Evolutionary conservation across 2,888 invertebrate species (phyloP), one percentile per base, ranked within the genome.

Genomic region (Leptinotarsa haldemani): DNA sequence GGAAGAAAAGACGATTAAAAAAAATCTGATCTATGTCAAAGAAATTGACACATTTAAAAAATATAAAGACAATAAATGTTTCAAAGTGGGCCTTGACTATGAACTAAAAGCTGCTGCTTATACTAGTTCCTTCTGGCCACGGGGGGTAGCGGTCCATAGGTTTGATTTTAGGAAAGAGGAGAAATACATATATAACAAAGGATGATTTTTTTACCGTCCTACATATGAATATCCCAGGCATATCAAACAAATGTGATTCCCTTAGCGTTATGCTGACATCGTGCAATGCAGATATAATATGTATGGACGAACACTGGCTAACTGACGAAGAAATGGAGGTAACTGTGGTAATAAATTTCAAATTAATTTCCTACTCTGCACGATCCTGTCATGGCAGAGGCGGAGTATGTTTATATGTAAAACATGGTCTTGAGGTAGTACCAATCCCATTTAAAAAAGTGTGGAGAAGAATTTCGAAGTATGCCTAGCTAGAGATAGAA

Each of bases 321-420:
- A 68, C 30, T 7, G 18, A 40, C 47, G 7, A 69, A 48, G 65
- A 65, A 50, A 48, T 65, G 9, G 25, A 50, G 50, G n/a, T 18
- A 16, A 66, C 66, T 20, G 25, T 50, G 30, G 50, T 66, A 16
- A 50, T 52, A 50, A 66, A 66, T 0, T 52, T 22, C 22, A n/a
- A 50, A 69, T 40, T 69, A 20, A 20, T 40, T 22, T 53, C 58
- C 16, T 30, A 65, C 50, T 70, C 53, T 64, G 48, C 48, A 16
- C 58, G 70, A 63, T 30, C 70, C 20, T 20, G 53, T 30, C 25
- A 53, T 18, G 53, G 9, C 18, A 70, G 70, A 65, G 70, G 70
- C 52, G 70, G 70, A 22, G 70, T 70, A 65, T 65, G 65, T 52
- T 65, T 70, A 48, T 70, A 65, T 64, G 52, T 46, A 65, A 65